Base-by-base conservation (phyloP, 2,888 invertebrate genomes). In the Cosmia pyralina region DNA sequence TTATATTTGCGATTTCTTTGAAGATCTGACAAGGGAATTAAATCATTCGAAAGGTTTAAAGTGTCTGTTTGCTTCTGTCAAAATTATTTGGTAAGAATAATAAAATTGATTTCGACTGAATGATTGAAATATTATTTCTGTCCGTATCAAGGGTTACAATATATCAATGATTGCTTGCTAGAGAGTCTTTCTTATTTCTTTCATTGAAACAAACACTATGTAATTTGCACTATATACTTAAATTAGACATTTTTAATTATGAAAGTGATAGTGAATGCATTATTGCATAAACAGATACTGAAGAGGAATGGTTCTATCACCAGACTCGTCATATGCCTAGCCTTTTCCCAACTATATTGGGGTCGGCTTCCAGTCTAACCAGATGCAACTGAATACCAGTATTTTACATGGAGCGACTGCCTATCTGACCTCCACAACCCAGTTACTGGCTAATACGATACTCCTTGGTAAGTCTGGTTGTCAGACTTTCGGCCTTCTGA, bases 11-110 rank as follows among this genome's bases (percentile, higher is more conserved):
- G 88, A 87, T 88, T 85, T 85, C 85, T 74, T 84, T 85, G 85
- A 89, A 91, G 87, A 90, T 86, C 83, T 87, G 83, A 75, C 77
- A 73, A 88, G 89, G 87, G 92, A 92, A 92, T 93, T 89, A 90
- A 91, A 90, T 91, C 86, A 91, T 89, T 91, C 83, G 81, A 84
- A 82, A 85, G 87, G 50, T 89, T 88, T 88, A 83, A 84, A 88
- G 77, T 88, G 87, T 87, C 87, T 85, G 53, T 53, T 69, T 46
- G 41, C 10, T 5, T 15, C 11, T 62, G 6, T 83, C 78, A 84
- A 84, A 88, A 89, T 86, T 88, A 87, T 80, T 88, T 87, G 81
- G 82, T 81, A 85, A 77, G 77, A 76, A 81, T 77, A 72, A n/a
- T n/a, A n/a, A n/a, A n/a, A 81, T 79, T 60, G 34, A 48, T 53